Conservation (phyloP, 2,888 invertebrate species). For the Melanostoma mellinum region DNA sequence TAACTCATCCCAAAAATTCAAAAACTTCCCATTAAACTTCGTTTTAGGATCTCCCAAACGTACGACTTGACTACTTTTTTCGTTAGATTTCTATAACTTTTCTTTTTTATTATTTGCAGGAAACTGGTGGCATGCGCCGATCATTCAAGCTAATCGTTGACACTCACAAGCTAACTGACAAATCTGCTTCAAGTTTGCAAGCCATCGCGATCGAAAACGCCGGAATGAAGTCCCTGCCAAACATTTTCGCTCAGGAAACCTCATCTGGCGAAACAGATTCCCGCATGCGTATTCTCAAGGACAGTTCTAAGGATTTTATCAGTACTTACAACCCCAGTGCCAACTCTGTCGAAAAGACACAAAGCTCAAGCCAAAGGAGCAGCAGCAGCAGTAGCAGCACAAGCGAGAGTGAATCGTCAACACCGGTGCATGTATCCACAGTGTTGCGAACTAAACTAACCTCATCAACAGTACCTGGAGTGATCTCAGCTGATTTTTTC, state of each 20-base stretch:
- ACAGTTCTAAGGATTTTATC: slow-evolving; percentile 77
- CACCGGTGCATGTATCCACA: slow-evolving; percentile 60
- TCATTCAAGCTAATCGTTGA: slow-evolving; percentile 78
- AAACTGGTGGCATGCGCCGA: slow-evolving; percentile 78
- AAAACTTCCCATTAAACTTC: no score
- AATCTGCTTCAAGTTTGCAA: slow-evolving; percentile 75
- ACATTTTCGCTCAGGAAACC: slow-evolving; percentile 73
- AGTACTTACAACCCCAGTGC: slow-evolving; percentile 76
- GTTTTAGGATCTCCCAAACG: no score
- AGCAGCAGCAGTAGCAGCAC: slow-evolving; percentile 32
- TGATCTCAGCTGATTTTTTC: slow-evolving; percentile 58
- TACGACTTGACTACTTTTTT: no score
- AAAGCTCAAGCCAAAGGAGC: slow-evolving; percentile 42
- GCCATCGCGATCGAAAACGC: slow-evolving; percentile 75
- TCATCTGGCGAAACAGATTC: slow-evolving; percentile 75
- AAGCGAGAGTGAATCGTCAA: slow-evolving; percentile 51
- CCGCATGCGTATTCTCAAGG: slow-evolving; percentile 77
- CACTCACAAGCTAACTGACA: slow-evolving; percentile 76
- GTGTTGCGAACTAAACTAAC: slow-evolving; percentile 75
- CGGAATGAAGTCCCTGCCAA: slow-evolving; percentile 74
- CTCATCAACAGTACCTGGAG: slow-evolving; percentile 57
- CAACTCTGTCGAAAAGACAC: slow-evolving; percentile 60
- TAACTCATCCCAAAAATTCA: no score
- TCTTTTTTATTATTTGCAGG: slow-evolving; percentile 72
- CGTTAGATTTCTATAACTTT: neutral